Conservation (phyloP, 2,113 vertebrate species). For the Lophochroa leadbeateri region DNA sequence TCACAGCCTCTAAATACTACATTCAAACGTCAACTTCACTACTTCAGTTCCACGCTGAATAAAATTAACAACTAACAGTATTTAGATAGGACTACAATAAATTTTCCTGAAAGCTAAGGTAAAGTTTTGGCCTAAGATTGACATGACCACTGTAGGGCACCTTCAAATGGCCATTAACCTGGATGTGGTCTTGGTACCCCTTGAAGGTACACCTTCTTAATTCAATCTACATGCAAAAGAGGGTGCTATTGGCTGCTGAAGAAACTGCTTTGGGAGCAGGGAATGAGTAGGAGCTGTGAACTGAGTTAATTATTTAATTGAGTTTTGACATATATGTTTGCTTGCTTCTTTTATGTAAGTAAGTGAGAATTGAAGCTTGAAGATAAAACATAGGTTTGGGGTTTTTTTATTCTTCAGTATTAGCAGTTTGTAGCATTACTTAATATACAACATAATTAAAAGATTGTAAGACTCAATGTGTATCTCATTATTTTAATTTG, state of each 20-base stretch:
- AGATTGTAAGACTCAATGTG: not conserved
- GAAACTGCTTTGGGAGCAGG: not conserved
- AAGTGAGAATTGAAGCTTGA: not conserved
- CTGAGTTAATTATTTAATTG: not conserved
- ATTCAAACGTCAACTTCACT: not conserved
- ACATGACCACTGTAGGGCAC: not conserved
- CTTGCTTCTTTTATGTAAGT: not conserved
- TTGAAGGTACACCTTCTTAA: not conserved
- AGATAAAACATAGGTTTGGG: not conserved
- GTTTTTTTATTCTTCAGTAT: not conserved
- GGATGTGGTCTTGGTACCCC: not conserved
- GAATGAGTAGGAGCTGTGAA: not conserved
- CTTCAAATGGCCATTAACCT: not conserved
- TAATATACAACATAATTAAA: not conserved
- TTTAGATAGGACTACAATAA: not conserved
- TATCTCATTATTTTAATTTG: not conserved
- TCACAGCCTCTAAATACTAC: not conserved
- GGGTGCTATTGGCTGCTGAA: not conserved
- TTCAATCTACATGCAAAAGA: not conserved
- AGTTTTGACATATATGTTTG: not conserved
- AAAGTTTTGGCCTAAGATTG: not conserved
- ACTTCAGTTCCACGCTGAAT: not conserved
- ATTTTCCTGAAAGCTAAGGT: not conserved
- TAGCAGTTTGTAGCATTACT: not conserved
- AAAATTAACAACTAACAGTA: not conserved